phyloP scores from a whole-genome alignment of 2,797 vertebrate species.

The Pogoniulus pusillus region DNA sequence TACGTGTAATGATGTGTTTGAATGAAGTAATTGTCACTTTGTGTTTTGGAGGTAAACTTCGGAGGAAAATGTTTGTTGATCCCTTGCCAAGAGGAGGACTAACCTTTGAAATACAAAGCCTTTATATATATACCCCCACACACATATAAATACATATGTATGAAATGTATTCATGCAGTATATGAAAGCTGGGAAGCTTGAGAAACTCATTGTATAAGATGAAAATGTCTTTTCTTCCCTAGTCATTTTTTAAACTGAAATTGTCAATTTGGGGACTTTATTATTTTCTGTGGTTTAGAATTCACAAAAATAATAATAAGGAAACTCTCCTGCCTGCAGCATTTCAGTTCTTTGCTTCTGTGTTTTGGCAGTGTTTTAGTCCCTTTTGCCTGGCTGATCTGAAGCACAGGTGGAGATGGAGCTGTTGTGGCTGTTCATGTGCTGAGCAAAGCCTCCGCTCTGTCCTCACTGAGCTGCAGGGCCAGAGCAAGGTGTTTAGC shows the following conservation, averaged over 20 bases:
- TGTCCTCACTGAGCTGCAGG: accelerated
- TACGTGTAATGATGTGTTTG: not conserved
- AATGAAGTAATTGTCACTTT: not conserved
- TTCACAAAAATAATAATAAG: not conserved
- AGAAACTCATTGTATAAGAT: not conserved
- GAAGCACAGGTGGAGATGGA: not conserved
- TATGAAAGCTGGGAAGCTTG: not conserved
- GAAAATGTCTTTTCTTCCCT: not conserved
- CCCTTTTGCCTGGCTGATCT: not conserved
- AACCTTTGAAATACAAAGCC: not conserved
- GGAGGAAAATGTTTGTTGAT: not conserved
- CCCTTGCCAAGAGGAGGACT: not conserved
- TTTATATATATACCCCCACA: accelerated
- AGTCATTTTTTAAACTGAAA: not conserved
- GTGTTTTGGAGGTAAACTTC: not conserved
- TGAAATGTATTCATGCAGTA: not conserved
- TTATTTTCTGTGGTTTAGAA: conserved; percentile 17
- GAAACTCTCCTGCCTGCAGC: not conserved
- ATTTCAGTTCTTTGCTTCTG: not conserved
- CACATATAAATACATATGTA: not conserved
- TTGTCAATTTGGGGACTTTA: not conserved
- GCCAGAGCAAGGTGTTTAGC: not conserved
- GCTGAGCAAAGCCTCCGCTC: accelerated
- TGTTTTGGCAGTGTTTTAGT: not conserved
- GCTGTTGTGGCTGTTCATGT: accelerated